Evolutionary conservation across 2,888 invertebrate genomes (phyloP).

Genomic region (Pristionchus entomophagus): DNA sequence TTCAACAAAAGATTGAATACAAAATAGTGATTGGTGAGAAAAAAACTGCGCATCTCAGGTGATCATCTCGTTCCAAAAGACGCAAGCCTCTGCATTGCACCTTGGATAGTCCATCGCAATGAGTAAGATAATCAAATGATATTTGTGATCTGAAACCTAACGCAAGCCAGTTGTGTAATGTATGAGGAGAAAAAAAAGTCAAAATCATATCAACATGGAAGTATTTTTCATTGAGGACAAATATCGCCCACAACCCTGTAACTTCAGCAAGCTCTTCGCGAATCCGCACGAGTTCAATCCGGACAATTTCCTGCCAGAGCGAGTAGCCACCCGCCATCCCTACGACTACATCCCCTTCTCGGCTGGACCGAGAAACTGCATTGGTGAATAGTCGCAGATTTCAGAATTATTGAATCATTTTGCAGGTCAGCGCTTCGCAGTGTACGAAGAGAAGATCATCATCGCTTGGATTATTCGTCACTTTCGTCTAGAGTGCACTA

Average conservation of each 20-base stretch:
- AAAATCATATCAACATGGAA: too few species aligned
- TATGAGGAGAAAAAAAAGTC: too few species aligned
- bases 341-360: conserved; percentile 44
- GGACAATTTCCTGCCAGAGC: conserved; percentile 32
- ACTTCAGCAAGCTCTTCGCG: neutral
- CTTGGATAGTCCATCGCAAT: conserved; percentile 5
- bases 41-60: neutral
- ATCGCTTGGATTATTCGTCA: neutral
- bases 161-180: too few species aligned
- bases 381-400: neutral
- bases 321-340: conserved; percentile 24
- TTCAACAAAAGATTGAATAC: neutral
- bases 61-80: conserved; percentile 24
- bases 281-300: conserved; percentile 14
- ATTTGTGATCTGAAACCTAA: neutral
- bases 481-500: neutral
- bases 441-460: conserved; percentile 43
- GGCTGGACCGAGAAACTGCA: conserved; percentile 41
- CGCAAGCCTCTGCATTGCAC: neutral
- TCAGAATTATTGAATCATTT: neutral
- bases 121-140: neutral
- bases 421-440: conserved; percentile 28
- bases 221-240: too few species aligned
- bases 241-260: too few species aligned
- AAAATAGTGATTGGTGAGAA: neutral